Evolutionary conservation across 2,888 invertebrate genomes (phyloP).

Genomic region (Neoscelio sp.): DNA sequence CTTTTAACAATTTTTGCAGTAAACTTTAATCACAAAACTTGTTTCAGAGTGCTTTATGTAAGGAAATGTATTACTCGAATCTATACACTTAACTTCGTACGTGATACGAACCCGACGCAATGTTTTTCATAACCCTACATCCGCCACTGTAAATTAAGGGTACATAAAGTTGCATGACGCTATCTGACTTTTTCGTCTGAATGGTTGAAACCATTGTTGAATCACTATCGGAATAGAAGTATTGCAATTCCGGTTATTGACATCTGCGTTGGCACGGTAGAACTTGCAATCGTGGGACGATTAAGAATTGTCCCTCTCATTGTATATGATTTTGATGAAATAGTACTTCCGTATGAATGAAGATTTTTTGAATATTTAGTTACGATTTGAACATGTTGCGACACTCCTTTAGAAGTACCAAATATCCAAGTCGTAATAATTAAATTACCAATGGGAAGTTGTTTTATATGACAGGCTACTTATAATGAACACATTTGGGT

Average conservation of each 20-base stretch:
- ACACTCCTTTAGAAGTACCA: too few relatives aligned
- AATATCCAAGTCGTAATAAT: too few relatives aligned
- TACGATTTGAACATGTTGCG: slow-evolving; percentile 2
- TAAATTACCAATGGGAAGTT: too few relatives aligned
- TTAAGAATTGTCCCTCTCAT: slow-evolving; percentile 49
- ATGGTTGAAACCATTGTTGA: slow-evolving; percentile 52
- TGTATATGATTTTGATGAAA: slow-evolving; percentile 52
- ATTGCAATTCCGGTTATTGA: slow-evolving; percentile 66
- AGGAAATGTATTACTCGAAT: not conserved
- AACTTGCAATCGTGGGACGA: slow-evolving; percentile 56
- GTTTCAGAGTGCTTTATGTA: too few relatives aligned
- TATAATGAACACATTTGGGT: too few relatives aligned
- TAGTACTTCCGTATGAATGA: slow-evolving; percentile 43
- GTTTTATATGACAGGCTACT: too few relatives aligned
- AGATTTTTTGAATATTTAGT: slow-evolving; percentile 23
- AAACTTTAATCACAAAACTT: too few relatives aligned
- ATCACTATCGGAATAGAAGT: slow-evolving; percentile 59
- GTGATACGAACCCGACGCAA: too few relatives aligned
- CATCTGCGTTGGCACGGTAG: slow-evolving; percentile 59
- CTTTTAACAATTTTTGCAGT: too few relatives aligned
- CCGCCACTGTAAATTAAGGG: slow-evolving; percentile 47
- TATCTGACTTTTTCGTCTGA: slow-evolving; percentile 48
- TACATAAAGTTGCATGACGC: slow-evolving; percentile 8
- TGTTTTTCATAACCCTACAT: slow-evolving; percentile 15
- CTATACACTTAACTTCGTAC: too few relatives aligned